phyloP scores from a whole-genome alignment of 2,888 invertebrate species.

The Thecocarcelia acutangulata region DNA sequence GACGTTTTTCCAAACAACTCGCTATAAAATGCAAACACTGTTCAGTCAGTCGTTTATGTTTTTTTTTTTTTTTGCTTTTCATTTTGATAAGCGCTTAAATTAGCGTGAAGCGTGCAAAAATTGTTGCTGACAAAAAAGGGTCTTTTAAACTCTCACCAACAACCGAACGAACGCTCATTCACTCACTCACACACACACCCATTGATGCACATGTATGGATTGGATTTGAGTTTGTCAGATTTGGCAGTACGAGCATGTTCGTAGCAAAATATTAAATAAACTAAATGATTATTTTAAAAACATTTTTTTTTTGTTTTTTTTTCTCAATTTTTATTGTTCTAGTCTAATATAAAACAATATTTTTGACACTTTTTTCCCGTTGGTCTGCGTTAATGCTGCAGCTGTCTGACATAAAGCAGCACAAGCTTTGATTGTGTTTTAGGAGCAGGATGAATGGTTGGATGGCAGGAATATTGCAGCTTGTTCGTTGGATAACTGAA shows the following conservation, averaged over 20 bases:
- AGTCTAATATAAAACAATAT: slow-evolving; percentile 68
- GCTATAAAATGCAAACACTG: not conserved
- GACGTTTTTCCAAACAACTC: slow-evolving; percentile 12
- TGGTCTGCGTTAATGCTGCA: slow-evolving; percentile 47
- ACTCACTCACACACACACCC: slow-evolving; percentile 32
- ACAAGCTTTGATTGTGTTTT: slow-evolving; percentile 50
- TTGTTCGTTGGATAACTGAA: slow-evolving; percentile 50
- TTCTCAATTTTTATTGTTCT: slow-evolving; percentile 62
- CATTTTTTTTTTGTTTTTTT: slow-evolving; percentile 12
- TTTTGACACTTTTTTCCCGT: slow-evolving; percentile 70
- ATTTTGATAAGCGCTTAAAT: slow-evolving; percentile 80
- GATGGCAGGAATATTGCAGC: slow-evolving; percentile 50
- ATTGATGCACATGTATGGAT: not conserved
- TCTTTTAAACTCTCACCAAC: slow-evolving; percentile 53
- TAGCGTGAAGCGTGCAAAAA: slow-evolving; percentile 82
- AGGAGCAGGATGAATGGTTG: not conserved
- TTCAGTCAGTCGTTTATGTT: slow-evolving; percentile 4
- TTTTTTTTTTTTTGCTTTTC: slow-evolving; percentile 66
- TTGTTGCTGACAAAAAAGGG: slow-evolving; percentile 72
- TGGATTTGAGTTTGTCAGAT: not conserved
- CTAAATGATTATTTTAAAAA: slow-evolving; percentile 53
- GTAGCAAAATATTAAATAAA: slow-evolving; percentile 26
- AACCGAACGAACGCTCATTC: slow-evolving; percentile 33
- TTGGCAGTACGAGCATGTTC: slow-evolving; percentile 19
- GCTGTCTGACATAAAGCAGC: slow-evolving; percentile 56